These are phyloP conservation scores for Drosophila silvestris DNA, from an alignment of 2,888 invertebrate genomes.

Conservation along the genomic window DNA sequence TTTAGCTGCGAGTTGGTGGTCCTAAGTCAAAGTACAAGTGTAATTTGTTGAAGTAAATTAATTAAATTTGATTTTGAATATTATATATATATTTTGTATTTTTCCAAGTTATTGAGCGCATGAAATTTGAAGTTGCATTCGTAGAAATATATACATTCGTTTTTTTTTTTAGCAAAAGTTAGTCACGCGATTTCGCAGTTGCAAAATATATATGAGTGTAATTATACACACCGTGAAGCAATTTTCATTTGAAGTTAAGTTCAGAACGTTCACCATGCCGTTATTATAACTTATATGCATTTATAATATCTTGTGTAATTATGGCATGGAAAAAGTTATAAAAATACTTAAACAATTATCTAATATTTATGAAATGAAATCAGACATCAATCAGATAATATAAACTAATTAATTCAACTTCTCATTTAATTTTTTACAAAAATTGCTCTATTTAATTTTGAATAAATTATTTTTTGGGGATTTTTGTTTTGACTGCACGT, in stretches of 20 bases:
- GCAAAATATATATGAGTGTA: constrained; percentile 9
- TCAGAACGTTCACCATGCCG: background rate
- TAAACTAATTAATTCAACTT: background rate
- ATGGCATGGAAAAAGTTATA: background rate
- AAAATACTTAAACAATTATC: background rate
- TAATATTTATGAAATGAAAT: background rate
- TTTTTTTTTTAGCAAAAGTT: constrained; percentile 30
- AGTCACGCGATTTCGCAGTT: constrained; percentile 37
- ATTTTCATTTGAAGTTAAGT: constrained; percentile 4
- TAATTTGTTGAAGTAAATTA: constrained; percentile 35
- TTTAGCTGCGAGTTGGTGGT: constrained; percentile 16
- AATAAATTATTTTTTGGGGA: constrained; percentile 19
- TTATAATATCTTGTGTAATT: background rate
- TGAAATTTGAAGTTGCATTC: constrained; percentile 61
- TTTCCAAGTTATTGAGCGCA: constrained; percentile 13
- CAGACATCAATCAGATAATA: background rate
- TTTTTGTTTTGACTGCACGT: constrained; percentile 34
- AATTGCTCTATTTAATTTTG: constrained; percentile 17
- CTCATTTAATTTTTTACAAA: background rate
- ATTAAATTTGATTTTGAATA: constrained; percentile 13
- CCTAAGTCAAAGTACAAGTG: constrained; percentile 55
- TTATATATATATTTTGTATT: constrained; percentile 1
- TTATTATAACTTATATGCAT: constrained; percentile 1
- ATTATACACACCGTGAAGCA: constrained; percentile 2
- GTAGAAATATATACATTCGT: constrained; percentile 24